These are phyloP conservation scores for Seira sanloemensis DNA, from an alignment of 2,888 invertebrate species.

Conservation along the genomic window DNA sequence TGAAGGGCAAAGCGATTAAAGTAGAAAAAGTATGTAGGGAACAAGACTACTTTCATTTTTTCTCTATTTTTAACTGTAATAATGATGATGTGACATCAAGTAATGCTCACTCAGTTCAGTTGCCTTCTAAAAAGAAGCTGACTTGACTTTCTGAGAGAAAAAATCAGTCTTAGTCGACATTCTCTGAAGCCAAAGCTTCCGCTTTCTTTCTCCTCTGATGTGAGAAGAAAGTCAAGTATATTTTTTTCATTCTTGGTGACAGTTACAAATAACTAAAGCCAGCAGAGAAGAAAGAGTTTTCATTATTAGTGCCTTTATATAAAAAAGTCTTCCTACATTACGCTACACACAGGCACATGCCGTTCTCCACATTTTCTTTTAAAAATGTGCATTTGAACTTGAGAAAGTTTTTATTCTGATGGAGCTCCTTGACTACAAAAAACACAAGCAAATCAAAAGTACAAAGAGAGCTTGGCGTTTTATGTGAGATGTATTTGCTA, in stretches of 20 bases:
- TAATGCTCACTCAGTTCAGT: constrained; percentile 42
- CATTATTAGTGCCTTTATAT: constrained; percentile 45
- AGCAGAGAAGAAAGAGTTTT: constrained; percentile 41
- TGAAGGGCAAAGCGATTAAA: neutral
- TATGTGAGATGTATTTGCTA: neutral
- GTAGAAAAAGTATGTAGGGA: neutral
- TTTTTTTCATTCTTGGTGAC: constrained; percentile 46
- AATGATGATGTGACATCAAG: constrained; percentile 53
- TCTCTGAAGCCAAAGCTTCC: neutral
- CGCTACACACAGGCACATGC: neutral
- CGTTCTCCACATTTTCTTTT: neutral
- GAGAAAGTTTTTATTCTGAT: neutral
- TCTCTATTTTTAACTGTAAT: constrained; percentile 10
- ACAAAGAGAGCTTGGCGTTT: too few species aligned
- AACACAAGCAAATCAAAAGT: neutral
- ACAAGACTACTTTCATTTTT: neutral
- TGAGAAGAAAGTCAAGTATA: constrained; percentile 41
- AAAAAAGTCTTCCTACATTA: neutral
- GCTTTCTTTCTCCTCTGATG: neutral
- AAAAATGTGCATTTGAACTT: constrained; percentile 20
- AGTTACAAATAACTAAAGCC: constrained; percentile 60
- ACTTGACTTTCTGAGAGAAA: neutral
- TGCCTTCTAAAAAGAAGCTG: constrained; percentile 14
- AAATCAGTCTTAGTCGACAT: constrained; percentile 2
- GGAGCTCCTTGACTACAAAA: neutral